Evolutionary conservation across 2,113 vertebrate genomes (phyloP), one percentile per base, ranked within the genome.

Genomic region (Tychaedon coryphoeus): DNA sequence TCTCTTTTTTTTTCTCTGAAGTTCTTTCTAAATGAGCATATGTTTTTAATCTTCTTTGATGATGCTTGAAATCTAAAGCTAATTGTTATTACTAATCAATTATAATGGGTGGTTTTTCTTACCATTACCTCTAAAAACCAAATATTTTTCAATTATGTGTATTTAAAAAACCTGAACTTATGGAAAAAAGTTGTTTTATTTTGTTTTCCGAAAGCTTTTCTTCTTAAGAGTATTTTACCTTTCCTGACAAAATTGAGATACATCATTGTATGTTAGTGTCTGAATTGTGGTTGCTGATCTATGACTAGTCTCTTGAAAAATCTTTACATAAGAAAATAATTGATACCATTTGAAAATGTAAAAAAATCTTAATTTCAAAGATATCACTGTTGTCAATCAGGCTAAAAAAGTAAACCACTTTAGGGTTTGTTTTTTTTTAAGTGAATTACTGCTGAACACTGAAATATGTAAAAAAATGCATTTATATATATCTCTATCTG

Each of bases 381-480:
- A 31, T 73, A 43, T 12, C 38, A 29, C 14, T 7, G 31, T 58
- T 5, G 15, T 70, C 17, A 65, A 13, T 56, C 29, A 65, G 10
- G 6, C 15, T 48, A 43, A 50, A 61, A 83, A 34, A 12, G 4
- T 18, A 29, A 28, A 34, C 47, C 2, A 1, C 1, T n/a, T 31
- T 4, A 4, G 23, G 1, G 0, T 42, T 66, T 28, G 50, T 48
- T 2, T 40, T 40, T 40, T 40, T 45, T 40, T 2, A 29, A 54
- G 9, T 36, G 4, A 25, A 25, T 58, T 79, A 8, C 31, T 69
- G 33, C 12, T 33, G 13, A 93, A n/a, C 7, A 20, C 2, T 69
- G 24, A 76, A 82, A 86, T 53, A 40, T 5, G 48, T 2, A 0
- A 1, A 83, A 48, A 9, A 36, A n/a, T 43, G 1, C 18, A 24